A percentile compares a stretch with the other conserved stretches of the same genome.
Conservation (phyloP, 1,140 invertebrate genomes). For the Aphaenogaster ashmeadi region DNA sequence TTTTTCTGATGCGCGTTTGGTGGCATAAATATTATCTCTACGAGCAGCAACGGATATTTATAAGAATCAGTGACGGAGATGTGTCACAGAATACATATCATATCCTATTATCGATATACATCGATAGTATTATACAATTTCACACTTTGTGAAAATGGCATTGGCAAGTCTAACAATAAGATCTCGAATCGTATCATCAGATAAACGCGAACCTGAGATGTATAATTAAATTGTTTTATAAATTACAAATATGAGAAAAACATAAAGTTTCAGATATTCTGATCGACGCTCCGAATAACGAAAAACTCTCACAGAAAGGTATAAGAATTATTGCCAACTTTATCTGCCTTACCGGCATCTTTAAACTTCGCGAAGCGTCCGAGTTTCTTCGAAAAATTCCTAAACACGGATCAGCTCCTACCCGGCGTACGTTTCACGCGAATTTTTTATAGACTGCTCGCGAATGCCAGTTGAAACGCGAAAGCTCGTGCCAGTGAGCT, state of each 20-base stretch:
- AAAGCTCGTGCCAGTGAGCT: conserved; percentile 2
- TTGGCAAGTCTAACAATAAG: not conserved
- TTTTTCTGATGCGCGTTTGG: not conserved
- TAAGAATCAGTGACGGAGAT: not conserved
- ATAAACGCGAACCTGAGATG: not conserved
- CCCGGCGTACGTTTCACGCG: not conserved
- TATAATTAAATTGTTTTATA: not conserved
- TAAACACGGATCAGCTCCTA: not conserved
- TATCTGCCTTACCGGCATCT: not conserved
- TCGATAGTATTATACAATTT: not conserved
- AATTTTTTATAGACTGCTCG: conserved; percentile 36
- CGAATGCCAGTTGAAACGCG: not conserved
- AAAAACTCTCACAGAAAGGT: not conserved
- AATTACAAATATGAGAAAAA: not conserved
- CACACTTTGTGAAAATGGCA: not conserved
- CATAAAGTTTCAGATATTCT: not conserved
- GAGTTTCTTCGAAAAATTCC: conserved; percentile 12
- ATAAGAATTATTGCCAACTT: not conserved
- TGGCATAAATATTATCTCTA: not conserved
- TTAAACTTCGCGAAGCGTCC: not conserved
- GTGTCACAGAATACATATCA: conserved; percentile 5
- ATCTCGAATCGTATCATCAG: not conserved
- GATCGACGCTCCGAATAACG: not conserved
- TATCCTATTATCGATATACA: not conserved
- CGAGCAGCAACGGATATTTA: not conserved